A percentile compares a stretch with the other conserved stretches of the same genome.
Evolutionary conservation across 2,888 invertebrate species (phyloP).

Genomic region (Andrena dorsata): DNA sequence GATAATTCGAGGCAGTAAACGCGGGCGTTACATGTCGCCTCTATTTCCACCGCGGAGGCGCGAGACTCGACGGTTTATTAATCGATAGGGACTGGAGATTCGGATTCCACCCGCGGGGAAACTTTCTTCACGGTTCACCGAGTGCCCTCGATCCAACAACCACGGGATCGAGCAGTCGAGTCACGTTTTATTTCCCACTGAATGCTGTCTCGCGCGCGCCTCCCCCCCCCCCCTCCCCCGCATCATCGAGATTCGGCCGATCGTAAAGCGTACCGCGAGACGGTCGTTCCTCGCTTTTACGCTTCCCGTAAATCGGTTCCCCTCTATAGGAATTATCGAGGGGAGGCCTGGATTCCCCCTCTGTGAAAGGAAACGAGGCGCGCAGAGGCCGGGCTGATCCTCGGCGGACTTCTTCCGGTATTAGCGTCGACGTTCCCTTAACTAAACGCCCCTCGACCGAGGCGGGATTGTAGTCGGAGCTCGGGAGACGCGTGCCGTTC

Average conservation of each 20-base stretch:
- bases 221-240: slow-evolving; percentile 18
- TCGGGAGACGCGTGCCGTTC: slow-evolving; percentile 8
- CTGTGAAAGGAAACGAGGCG: neutral
- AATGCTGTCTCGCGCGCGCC: slow-evolving; percentile 55
- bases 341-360: slow-evolving; percentile 43
- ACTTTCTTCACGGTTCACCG: neutral
- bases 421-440: slow-evolving; percentile 68
- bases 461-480: slow-evolving; percentile 10
- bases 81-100: neutral
- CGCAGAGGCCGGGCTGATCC: neutral
- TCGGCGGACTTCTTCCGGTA: slow-evolving; percentile 37
- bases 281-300: slow-evolving; percentile 63
- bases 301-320: slow-evolving; percentile 64
- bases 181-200: slow-evolving; percentile 69
- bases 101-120: neutral
- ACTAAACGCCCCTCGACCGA: slow-evolving; percentile 48
- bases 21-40: neutral
- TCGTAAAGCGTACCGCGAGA: slow-evolving; percentile 62
- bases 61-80: neutral
- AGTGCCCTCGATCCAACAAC: neutral
- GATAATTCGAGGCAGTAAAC: neutral
- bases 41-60: too few relatives aligned
- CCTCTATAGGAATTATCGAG: slow-evolving; percentile 64
- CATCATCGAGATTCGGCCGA: slow-evolving; percentile 55
- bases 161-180: slow-evolving; percentile 37